Conservation (phyloP, 1,140 invertebrate genomes). For the Maniola jurtina region DNA sequence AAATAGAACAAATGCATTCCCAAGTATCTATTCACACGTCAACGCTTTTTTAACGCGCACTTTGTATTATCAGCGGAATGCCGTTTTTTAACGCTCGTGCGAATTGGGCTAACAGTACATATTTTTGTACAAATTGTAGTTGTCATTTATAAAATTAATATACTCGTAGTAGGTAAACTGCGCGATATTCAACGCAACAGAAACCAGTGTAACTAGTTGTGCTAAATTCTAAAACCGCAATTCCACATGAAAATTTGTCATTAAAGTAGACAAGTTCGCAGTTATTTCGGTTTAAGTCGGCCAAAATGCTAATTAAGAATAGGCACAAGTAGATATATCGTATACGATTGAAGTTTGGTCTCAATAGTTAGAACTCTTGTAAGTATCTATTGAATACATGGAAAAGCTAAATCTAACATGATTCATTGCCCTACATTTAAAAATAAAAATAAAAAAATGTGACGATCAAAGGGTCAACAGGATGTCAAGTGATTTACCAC, state of each 20-base stretch:
- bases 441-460: too few relatives aligned
- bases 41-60: too few relatives aligned
- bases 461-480: too few relatives aligned
- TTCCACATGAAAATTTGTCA: conserved; percentile 4
- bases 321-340: neutral
- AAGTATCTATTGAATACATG: too few relatives aligned
- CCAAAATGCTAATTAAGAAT: neutral
- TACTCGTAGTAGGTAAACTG: neutral
- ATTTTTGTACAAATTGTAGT: neutral
- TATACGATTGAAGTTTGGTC: neutral
- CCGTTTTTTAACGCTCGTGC: too few relatives aligned
- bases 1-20: too few relatives aligned
- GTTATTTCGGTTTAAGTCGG: neutral
- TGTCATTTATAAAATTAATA: neutral
- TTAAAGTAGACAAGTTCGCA: neutral
- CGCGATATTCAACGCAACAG: neutral
- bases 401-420: too few relatives aligned
- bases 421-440: too few relatives aligned
- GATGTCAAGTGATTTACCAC: too few relatives aligned
- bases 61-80: too few relatives aligned
- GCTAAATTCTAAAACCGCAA: neutral
- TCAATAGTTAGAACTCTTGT: neutral
- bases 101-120: too few relatives aligned
- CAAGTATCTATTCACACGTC: too few relatives aligned
- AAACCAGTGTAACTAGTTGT: conserved; percentile 4